Percentiles rank a stretch among this genome's conserved stretches.
Conservation (phyloP, 2,888 invertebrate genomes). For the Disparrhopalites patrizii region DNA sequence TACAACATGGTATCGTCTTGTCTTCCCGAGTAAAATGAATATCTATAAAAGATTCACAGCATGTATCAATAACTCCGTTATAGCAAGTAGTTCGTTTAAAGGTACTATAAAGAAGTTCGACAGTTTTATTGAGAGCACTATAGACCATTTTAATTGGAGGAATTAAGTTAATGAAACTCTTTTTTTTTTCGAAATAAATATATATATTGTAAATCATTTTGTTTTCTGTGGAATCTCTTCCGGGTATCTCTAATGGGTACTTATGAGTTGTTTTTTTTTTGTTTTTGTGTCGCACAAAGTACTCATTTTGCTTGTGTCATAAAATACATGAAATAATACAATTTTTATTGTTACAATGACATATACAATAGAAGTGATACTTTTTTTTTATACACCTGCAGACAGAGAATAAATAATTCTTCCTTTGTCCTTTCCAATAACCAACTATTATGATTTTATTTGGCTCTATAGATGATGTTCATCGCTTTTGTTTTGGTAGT, state of each 20-base stretch:
- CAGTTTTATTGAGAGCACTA: slow-evolving; percentile 21
- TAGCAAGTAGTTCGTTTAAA: background rate
- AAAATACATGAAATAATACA: slow-evolving; percentile 24
- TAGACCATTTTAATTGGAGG: slow-evolving; percentile 11
- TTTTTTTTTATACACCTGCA: slow-evolving; percentile 5
- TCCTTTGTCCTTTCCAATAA: slow-evolving; percentile 13
- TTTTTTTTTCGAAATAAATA: too few relatives aligned
- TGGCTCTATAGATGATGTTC: too few relatives aligned
- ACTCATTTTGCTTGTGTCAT: slow-evolving; percentile 1
- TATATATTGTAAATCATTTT: too few relatives aligned
- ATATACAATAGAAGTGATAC: slow-evolving; percentile 27
- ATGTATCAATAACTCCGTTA: slow-evolving; percentile 4
- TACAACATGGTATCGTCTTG: background rate
- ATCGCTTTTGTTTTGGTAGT: too few relatives aligned
- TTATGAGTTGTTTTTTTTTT: slow-evolving; percentile 3
- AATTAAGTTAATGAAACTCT: slow-evolving; percentile 9
- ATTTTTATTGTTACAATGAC: slow-evolving; percentile 18
- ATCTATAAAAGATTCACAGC: background rate
- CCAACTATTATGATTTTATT: background rate
- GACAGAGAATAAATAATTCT: slow-evolving; percentile 12
- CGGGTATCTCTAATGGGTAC: too few relatives aligned
- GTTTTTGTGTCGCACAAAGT: background rate
- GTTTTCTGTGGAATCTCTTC: too few relatives aligned
- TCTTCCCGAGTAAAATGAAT: background rate
- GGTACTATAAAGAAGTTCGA: slow-evolving; percentile 22